phyloP scores from a whole-genome alignment of 2,888 invertebrate genomes.

The Hesperia comma region DNA sequence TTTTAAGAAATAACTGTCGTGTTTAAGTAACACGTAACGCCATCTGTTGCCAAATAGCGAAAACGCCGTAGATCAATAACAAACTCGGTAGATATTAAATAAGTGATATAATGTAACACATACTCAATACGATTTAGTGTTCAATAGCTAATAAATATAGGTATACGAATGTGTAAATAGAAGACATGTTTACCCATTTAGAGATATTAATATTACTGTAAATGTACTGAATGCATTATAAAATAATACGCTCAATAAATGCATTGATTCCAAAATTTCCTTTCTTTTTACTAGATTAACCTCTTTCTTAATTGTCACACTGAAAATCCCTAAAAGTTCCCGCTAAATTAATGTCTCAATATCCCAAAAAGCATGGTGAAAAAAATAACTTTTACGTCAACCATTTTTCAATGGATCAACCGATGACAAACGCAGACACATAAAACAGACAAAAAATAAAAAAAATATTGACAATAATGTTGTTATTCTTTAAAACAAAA shows the following conservation, averaged over 20 bases:
- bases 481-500: too few relatives aligned
- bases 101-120: slow-evolving; percentile 3
- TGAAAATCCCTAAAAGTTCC: too few relatives aligned
- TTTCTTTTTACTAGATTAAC: neutral
- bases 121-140: slow-evolving; percentile 18
- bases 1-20: too few relatives aligned
- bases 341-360: too few relatives aligned
- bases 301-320: too few relatives aligned
- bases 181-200: slow-evolving; percentile 39
- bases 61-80: neutral
- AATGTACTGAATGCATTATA: slow-evolving; percentile 40
- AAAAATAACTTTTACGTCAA: too few relatives aligned
- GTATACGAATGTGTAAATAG: slow-evolving; percentile 16
- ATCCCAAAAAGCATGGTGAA: too few relatives aligned
- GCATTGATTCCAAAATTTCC: slow-evolving; percentile 8
- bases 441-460: too few relatives aligned
- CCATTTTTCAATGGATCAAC: too few relatives aligned
- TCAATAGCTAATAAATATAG: slow-evolving; percentile 9
- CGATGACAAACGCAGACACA: too few relatives aligned
- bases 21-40: neutral
- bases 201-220: slow-evolving; percentile 34
- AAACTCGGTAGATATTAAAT: slow-evolving; percentile 1
- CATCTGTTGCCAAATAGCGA: slow-evolving; percentile 2
- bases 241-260: slow-evolving; percentile 39
- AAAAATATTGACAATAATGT: too few relatives aligned